phyloP scores from a whole-genome alignment of 2,888 invertebrate species.

The Nebria salina region DNA sequence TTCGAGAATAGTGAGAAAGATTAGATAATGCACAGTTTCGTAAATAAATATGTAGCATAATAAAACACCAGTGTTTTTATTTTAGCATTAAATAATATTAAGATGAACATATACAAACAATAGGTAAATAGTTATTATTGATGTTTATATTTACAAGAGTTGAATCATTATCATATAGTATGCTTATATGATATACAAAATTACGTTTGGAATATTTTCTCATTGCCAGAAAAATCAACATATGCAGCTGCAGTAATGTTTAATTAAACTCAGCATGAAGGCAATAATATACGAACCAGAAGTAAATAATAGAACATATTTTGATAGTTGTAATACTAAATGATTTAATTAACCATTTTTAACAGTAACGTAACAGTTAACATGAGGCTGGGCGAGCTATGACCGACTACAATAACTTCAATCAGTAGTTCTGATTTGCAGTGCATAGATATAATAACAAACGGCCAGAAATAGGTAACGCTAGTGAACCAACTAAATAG shows the following conservation, averaged over 20 bases:
- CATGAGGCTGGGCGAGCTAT: background rate
- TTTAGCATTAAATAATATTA: too few species aligned
- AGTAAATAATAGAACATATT: background rate
- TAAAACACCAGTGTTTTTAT: too few species aligned
- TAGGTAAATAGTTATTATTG: too few species aligned
- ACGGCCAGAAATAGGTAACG: background rate
- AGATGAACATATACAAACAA: too few species aligned
- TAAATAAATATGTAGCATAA: too few species aligned
- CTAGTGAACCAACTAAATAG: background rate
- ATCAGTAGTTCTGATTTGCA: background rate
- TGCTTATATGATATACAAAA: too few species aligned
- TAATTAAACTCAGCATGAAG: background rate
- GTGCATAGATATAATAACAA: background rate
- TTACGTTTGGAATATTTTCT: too few species aligned
- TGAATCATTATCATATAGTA: too few species aligned
- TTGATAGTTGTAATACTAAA: background rate
- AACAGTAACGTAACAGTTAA: background rate
- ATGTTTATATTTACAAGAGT: too few species aligned
- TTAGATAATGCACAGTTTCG: too few species aligned
- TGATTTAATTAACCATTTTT: background rate
- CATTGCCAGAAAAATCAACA: too few species aligned
- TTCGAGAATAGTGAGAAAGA: too few species aligned
- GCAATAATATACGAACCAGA: background rate
- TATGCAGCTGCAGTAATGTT: background rate
- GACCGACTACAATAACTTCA: background rate